Evolutionary conservation across 2,888 invertebrate genomes (phyloP), one percentile per base, ranked within the genome.

Genomic region (Brachycybe producta): DNA sequence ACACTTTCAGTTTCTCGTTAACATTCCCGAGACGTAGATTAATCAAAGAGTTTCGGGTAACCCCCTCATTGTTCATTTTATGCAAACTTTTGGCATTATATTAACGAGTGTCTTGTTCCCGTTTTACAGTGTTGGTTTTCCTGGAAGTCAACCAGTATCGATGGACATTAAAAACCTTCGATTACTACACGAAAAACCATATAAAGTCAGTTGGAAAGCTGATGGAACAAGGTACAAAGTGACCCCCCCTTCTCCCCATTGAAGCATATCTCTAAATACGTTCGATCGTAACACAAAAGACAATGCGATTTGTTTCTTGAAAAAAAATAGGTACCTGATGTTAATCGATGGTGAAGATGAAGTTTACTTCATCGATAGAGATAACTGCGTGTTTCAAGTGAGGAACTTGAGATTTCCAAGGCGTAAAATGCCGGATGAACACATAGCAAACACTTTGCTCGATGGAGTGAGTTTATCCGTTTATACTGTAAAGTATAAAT

Each of bases 251-350:
- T 42, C 7, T n/a, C 3, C 21, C 11, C n/a, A 38, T 38, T 8
- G 38, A 8, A 38, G 23, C 39, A 8, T 13, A 21, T 38, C 39
- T 13, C n/a, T n/a, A n/a, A n/a, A n/a, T n/a, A n/a, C n/a, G n/a
- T n/a, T n/a, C n/a, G n/a, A n/a, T n/a, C n/a, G n/a, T n/a, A n/a
- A n/a, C n/a, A n/a, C n/a, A n/a, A n/a, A n/a, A n/a, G n/a, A n/a
- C n/a, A n/a, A n/a, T n/a, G n/a, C n/a, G n/a, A n/a, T n/a, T n/a
- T n/a, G n/a, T n/a, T n/a, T n/a, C n/a, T n/a, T n/a, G n/a, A n/a
- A n/a, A n/a, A n/a, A n/a, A n/a, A n/a, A n/a, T n/a, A 84, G 94
- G 62, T 98, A 92, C 66, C 85, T 98, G 86, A 88, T 98, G 88
- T 71, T 94, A 36, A 90, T 99, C 56, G 80, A 87, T 60, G 84